Evolutionary conservation across 2,797 vertebrate species (phyloP).

Genomic region (Myotis planiceps): DNA sequence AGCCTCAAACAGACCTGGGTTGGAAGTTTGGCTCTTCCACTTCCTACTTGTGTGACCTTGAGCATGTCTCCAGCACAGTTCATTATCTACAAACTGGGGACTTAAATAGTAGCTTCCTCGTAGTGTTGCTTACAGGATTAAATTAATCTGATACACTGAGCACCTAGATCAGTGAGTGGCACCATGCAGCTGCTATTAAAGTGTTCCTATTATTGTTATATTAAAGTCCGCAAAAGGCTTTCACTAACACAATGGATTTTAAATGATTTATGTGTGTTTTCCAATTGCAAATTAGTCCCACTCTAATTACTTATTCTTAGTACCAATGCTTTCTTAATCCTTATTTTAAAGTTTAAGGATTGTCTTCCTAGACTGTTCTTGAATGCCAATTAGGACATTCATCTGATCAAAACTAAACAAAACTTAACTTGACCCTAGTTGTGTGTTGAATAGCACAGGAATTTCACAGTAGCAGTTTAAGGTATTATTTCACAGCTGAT

Average conservation of each 20-base stretch:
- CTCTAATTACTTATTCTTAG: background rate
- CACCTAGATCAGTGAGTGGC: background rate
- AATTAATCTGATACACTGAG: background rate
- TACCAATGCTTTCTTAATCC: background rate
- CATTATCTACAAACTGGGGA: background rate
- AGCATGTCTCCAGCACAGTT: background rate
- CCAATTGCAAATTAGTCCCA: background rate
- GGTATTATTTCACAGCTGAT: background rate
- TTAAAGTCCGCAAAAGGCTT: background rate
- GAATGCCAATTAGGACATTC: background rate
- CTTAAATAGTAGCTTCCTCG: background rate
- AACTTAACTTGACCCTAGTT: background rate
- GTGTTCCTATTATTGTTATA: background rate
- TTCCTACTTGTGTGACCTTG: background rate
- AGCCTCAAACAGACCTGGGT: background rate
- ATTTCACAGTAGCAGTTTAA: background rate
- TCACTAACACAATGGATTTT: background rate
- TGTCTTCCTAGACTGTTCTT: background rate
- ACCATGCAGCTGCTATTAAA: background rate
- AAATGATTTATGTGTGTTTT: background rate
- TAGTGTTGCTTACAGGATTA: background rate
- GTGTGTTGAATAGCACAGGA: background rate
- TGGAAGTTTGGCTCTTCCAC: background rate
- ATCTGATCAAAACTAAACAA: slow-evolving; percentile 10
- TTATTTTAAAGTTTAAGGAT: background rate